Conservation (phyloP, 2,113 vertebrate genomes). For the Pluvialis apricaria region DNA sequence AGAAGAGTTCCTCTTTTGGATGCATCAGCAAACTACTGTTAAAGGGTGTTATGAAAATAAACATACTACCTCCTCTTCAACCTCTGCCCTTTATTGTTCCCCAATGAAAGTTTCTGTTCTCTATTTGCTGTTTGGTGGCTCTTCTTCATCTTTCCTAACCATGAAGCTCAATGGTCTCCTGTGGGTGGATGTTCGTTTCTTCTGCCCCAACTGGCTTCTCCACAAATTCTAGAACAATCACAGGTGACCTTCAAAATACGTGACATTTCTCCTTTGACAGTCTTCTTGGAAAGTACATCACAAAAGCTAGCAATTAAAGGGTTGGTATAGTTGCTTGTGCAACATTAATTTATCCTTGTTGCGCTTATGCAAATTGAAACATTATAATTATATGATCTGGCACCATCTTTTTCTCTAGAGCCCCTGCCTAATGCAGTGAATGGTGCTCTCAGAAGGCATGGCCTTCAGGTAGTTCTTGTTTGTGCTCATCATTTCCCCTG, state of each 20-base stretch:
- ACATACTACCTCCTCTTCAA: neutral
- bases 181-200: neutral
- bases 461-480: neutral
- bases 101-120: neutral
- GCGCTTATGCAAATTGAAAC: neutral
- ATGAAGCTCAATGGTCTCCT: neutral
- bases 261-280: accelerated
- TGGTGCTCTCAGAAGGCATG: neutral
- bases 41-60: neutral
- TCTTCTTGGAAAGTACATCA: neutral
- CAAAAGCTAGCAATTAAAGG: neutral
- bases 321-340: neutral
- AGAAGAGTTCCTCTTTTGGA: neutral
- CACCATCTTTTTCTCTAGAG: neutral
- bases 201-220: neutral
- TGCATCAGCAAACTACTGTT: neutral
- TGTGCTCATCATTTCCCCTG: neutral
- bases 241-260: neutral
- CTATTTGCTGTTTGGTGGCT: neutral
- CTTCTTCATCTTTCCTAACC: neutral
- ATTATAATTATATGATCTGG: neutral
- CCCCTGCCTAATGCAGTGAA: neutral
- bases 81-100: neutral
- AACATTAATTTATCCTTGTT: neutral
- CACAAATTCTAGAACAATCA: neutral